Conservation (phyloP, 1,140 invertebrate genomes). For the Phenacoccus solenopsis region DNA sequence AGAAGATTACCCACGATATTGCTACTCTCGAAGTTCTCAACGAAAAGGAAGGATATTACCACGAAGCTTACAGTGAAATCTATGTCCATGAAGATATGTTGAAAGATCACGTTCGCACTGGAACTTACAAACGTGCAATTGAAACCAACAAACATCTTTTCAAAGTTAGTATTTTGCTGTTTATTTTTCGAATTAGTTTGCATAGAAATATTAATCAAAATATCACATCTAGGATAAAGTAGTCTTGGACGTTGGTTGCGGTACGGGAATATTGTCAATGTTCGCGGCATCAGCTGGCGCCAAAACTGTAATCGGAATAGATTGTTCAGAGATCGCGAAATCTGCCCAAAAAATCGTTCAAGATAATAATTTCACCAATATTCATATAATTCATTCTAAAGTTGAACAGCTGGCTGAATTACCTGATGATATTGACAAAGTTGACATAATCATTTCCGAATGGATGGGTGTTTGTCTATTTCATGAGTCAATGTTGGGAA, state of each 20-base stretch:
- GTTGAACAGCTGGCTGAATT: constrained; percentile 62
- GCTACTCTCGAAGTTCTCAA: background rate
- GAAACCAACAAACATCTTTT: background rate
- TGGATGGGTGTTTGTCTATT: constrained; percentile 99
- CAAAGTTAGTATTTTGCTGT: background rate
- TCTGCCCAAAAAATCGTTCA: constrained; percentile 74
- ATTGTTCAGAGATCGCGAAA: constrained; percentile 79
- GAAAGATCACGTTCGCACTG: background rate
- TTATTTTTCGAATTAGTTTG: too few species aligned
- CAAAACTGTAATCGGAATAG: constrained; percentile 80
- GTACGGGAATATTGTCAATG: constrained; percentile 91
- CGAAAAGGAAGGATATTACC: background rate
- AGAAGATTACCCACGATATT: background rate
- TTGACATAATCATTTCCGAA: constrained; percentile 94
- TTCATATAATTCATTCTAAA: constrained; percentile 68
- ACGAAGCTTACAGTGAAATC: background rate
- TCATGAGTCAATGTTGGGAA: constrained; percentile 96
- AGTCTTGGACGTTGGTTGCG: constrained; percentile 95
- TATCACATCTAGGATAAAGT: constrained; percentile 54
- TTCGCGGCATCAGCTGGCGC: constrained; percentile 92
- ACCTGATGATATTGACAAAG: constrained; percentile 67
- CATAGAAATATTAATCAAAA: too few species aligned
- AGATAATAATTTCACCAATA: constrained; percentile 58
- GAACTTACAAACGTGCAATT: background rate
- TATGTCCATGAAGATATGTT: background rate